Base-by-base conservation (phyloP, 2,113 vertebrate genomes). In the Elgaria multicarinata region DNA sequence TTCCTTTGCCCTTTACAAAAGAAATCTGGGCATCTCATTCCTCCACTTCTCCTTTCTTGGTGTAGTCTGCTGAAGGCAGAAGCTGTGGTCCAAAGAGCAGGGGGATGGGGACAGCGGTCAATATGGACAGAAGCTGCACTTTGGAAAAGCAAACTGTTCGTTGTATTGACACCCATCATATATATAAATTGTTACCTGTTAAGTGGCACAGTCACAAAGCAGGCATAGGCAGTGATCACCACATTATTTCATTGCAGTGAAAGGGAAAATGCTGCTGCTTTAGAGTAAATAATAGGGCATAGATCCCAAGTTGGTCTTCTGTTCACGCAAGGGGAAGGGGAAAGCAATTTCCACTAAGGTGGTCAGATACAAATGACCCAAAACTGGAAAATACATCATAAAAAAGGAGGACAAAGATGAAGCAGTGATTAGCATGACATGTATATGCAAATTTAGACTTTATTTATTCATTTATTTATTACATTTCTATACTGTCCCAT, bases 1-100 rank as follows among this genome's bases (percentile, higher is more conserved):
- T 95, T 93, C 78, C 3, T 87, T 91, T 88, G 90, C 9, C 89
- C 10, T 18, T 18, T 74, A 28, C n/a, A 84, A 82, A 94, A 84
- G 26, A 4, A 20, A 91, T 89, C 92, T 22, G 88, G 88, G 36
- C 66, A 55, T 85, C 31, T 87, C 13, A n/a, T 36, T 64, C 72
- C 44, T 71, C 22, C 42, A n/a, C 4, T 53, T 42, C 53, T 31
- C 66, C 79, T 83, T 92, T 79, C 22, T 62, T 13, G 44, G 82
- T 46, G 90, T 89, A 76, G 80, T 82, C 36, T 79, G 3, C 3
- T 83, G n/a, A 28, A 33, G 67, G 71, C 74, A 85, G 89, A 89
- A 83, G 18, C 16, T 20, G 14, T 55, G 18, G 24, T 31, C 16
- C 26, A 67, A 84, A 55, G 31, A 66, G 14, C 33, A 84, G 72